These are phyloP conservation scores for Willowsia nigromaculata DNA, from an alignment of 2,888 invertebrate species.

Conservation along the genomic window DNA sequence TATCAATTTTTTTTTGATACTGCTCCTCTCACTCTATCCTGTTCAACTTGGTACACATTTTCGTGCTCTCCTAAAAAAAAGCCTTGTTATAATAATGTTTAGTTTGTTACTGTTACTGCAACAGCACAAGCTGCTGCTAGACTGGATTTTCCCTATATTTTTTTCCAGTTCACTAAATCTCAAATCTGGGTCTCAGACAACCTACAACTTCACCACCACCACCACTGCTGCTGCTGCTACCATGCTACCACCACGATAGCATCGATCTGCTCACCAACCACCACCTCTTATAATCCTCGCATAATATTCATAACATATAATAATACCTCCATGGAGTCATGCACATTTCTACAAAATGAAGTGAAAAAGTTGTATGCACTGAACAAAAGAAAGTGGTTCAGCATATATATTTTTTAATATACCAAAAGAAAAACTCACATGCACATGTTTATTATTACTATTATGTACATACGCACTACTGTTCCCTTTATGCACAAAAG, in stretches of 20 bases:
- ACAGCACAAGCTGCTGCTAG: neutral
- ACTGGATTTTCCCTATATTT: slow-evolving; percentile 46
- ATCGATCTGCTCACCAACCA: slow-evolving; percentile 63
- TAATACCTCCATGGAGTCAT: too few relatives aligned
- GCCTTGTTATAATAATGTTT: too few relatives aligned
- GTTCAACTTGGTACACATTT: too few relatives aligned
- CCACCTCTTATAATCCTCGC: slow-evolving; percentile 13
- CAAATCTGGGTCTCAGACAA: slow-evolving; percentile 70
- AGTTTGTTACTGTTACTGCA: neutral
- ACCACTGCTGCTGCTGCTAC: neutral
- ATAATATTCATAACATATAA: slow-evolving; percentile 10
- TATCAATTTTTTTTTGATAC: slow-evolving; percentile 22
- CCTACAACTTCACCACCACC: slow-evolving; percentile 59
- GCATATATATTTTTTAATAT: too few relatives aligned
- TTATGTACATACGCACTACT: too few relatives aligned
- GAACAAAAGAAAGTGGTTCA: too few relatives aligned
- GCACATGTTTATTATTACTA: too few relatives aligned
- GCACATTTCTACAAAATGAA: too few relatives aligned
- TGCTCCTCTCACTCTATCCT: neutral
- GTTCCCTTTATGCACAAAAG: too few relatives aligned
- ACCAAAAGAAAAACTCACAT: too few relatives aligned
- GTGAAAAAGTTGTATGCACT: too few relatives aligned
- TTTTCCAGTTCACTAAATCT: slow-evolving; percentile 67
- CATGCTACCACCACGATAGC: slow-evolving; percentile 54
- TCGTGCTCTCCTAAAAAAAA: too few relatives aligned